Percentiles rank a stretch among this genome's conserved stretches.
Conservation (phyloP, 2,888 invertebrate species). For the Rhingia rostrata region DNA sequence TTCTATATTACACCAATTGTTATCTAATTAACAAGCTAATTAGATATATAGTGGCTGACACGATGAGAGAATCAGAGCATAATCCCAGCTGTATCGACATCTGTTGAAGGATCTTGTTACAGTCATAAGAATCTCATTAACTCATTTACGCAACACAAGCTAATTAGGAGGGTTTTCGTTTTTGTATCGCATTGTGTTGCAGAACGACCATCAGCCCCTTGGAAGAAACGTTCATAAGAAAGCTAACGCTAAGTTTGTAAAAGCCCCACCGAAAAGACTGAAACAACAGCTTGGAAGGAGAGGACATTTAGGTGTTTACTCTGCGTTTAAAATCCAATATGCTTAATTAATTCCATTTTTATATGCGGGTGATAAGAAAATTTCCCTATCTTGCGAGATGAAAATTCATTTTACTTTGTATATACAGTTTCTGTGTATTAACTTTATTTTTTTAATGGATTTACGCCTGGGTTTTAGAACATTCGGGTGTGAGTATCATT, state of each 20-base stretch:
- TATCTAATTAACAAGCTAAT: conserved; percentile 66
- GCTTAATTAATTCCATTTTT: conserved; percentile 73
- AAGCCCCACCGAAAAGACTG: conserved; percentile 67
- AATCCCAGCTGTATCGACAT: conserved; percentile 65
- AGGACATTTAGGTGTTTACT: conserved; percentile 58
- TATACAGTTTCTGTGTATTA: neutral
- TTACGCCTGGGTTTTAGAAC: too few relatives aligned
- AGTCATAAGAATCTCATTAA: conserved; percentile 66
- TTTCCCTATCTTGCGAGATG: conserved; percentile 40
- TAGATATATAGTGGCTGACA: conserved; percentile 44
- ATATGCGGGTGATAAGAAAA: conserved; percentile 60
- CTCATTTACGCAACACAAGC: conserved; percentile 68
- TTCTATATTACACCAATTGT: conserved; percentile 49
- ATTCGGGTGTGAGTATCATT: too few relatives aligned
- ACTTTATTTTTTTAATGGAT: too few relatives aligned
- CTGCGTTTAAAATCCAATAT: conserved; percentile 65
- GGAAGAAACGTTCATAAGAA: conserved; percentile 21
- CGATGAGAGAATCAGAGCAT: conserved; percentile 37
- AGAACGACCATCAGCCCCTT: conserved; percentile 30
- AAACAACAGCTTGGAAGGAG: conserved; percentile 35
- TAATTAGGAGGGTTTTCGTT: conserved; percentile 69
- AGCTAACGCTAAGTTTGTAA: conserved; percentile 65
- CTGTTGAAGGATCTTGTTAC: conserved; percentile 53
- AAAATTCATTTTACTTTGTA: conserved; percentile 24
- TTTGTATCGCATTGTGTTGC: conserved; percentile 53